Conservation (phyloP, 2,113 vertebrate species). For the Cynopterus brachyotis region DNA sequence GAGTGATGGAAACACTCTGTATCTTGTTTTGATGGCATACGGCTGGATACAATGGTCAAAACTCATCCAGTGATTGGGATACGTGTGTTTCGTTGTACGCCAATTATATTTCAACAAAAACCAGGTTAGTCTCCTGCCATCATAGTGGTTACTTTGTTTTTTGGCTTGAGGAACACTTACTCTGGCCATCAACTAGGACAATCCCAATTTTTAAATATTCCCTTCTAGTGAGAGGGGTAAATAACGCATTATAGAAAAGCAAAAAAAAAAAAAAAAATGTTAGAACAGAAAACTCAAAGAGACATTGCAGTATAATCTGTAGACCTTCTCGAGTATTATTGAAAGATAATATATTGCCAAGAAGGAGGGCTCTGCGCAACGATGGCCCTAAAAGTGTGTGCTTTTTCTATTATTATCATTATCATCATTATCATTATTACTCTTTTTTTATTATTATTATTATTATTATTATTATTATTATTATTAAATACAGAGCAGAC, state of each 20-base stretch:
- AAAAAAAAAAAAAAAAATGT: background rate
- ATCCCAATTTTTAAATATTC: conserved; percentile 67
- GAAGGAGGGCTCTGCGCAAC: background rate
- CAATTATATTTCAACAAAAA: background rate
- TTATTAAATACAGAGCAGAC: background rate
- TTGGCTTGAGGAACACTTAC: conserved; percentile 56
- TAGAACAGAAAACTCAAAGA: conserved; percentile 47
- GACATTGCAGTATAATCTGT: background rate
- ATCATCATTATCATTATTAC: background rate
- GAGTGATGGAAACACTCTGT: background rate
- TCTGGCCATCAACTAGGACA: conserved; percentile 70
- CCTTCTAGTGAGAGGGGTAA: conserved; percentile 26
- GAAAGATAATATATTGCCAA: background rate
- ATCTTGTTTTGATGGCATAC: background rate
- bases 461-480: background rate
- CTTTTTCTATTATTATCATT: background rate
- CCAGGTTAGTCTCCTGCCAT: conserved; percentile 45
- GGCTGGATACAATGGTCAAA: background rate
- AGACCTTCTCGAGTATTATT: background rate
- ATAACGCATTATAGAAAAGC: background rate
- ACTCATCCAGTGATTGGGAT: background rate
- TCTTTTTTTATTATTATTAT: background rate
- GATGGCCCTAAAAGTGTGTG: background rate
- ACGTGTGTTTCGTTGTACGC: background rate
- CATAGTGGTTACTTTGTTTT: conserved; percentile 51